Evolutionary conservation across 2,888 invertebrate species (phyloP), one percentile per base, ranked within the genome.

Genomic region (Drosophila acutilabella): DNA sequence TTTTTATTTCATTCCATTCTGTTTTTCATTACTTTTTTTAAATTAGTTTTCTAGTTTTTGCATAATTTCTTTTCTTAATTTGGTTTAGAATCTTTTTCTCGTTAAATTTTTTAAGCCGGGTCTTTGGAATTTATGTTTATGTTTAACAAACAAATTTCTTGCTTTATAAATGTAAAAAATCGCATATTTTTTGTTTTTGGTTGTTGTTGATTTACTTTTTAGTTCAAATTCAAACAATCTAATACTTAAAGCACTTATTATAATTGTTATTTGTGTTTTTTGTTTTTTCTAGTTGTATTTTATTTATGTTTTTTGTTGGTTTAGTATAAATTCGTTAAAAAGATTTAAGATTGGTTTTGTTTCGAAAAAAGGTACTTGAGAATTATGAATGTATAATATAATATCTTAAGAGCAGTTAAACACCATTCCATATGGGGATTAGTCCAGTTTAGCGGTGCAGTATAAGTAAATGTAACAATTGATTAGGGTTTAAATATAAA

Each of bases 91-190:
- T 67, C 20, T n/a, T 58, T 64, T 64, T 61, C 11, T 59, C 62
- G 33, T 66, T 58, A 23, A 38, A 61, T 59, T 72, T 69, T 70
- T 64, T 69, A 78, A 88, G 80, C 80, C 59, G 77, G 79, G 77
- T 70, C 61, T 47, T 60, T 83, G 53, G 52, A 74, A 64, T 65
- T 73, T 58, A 47, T 62, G 48, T 48, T 45, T 65, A 68, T 76
- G 51, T 78, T 71, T 82, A 88, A 81, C 77, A 85, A 86, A 86
- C 79, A 69, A 80, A 79, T 79, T 66, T 64, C 69, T 71, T 51
- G 72, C 78, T 74, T 74, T 86, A 86, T 86, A 86, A 86, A 86
- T 86, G 87, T 86, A 86, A 88, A 86, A 86, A 86, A 88, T 83
- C 64, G 73, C 68, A 47, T 53, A 30, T 61, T 64, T 68, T 48